Percentiles rank a stretch among this genome's conserved stretches.
These are phyloP conservation scores for Montipora capricornis DNA, from an alignment of 64 coral and sea anemone species.

Conservation along the genomic window DNA sequence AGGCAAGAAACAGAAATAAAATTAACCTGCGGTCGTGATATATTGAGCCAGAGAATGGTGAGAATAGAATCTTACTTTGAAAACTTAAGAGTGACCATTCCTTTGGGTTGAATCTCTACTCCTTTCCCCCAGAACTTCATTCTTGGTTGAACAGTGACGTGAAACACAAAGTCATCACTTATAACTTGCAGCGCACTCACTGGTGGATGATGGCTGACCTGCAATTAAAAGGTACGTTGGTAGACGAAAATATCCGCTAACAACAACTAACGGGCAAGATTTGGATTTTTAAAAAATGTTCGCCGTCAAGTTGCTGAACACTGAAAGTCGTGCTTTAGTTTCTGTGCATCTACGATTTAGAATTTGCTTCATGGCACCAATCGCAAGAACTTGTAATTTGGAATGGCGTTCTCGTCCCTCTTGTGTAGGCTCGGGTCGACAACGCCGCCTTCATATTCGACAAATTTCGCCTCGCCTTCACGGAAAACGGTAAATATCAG, in stretches of 20 bases:
- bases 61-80: constrained; percentile 74
- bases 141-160: constrained; percentile 98
- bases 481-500: no score
- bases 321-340: no score
- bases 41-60: background rate
- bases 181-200: constrained; percentile 90
- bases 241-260: background rate
- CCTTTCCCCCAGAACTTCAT: constrained; percentile 99
- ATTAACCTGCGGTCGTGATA: background rate
- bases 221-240: background rate
- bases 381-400: no score
- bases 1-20: background rate
- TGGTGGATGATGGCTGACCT: constrained; percentile 99
- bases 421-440: no score
- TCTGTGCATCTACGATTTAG: no score
- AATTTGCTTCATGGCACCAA: no score
- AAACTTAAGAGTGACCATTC: constrained; percentile 95
- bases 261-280: background rate
- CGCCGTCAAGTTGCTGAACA: no score
- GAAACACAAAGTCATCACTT: constrained; percentile 88
- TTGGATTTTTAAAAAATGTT: no score
- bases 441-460: no score
- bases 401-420: no score
- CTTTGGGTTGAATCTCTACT: constrained; percentile 93
- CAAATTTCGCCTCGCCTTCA: no score